Evolutionary conservation across 2,113 vertebrate genomes (phyloP), one percentile per base, ranked within the genome.

Genomic region (Poecilia latipinna): DNA sequence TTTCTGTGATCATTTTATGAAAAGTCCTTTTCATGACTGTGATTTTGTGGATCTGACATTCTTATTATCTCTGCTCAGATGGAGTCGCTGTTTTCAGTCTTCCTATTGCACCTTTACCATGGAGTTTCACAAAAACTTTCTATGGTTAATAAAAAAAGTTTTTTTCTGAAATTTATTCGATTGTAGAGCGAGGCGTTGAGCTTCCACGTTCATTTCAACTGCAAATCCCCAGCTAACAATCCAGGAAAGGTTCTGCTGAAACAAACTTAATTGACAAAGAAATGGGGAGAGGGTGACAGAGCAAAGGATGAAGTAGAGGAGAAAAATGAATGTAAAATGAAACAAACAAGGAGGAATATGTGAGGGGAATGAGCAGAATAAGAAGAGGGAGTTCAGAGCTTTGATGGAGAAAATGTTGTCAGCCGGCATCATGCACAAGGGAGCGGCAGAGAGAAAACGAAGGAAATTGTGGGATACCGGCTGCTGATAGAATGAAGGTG

Each of bases 371-470:
- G 12, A 32, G 5, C 0, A 29, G 61, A 73, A 29, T 2, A 7
- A 66, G 39, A 44, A 35, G 12, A n/a, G 8, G 8, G 51, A 62
- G 26, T 29, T 39, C 13, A n/a, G 32, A 29, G 67, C 26, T 11
- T 12, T 22, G 42, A 77, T 1, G 61, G 32, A 75, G 74, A 65
- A 67, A 65, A 68, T 12, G 17, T 7, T 68, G 19, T 44, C 37
- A 68, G 65, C n/a, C 60, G 12, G 44, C 12, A 26, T n/a, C 44
- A 75, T 63, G 68, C 39, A 37, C 2, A 13, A 35, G 26, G 60
- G 72, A 76, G 74, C 26, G 65, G 62, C 37, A 51, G 78, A 75
- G 75, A 75, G 75, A 77, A 29, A 69, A 79, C 4, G 31, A 26
- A 67, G 42, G 65, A 68, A 78, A 79, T 74, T 72, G 65, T 57